These are phyloP conservation scores for Phylloscopus whistleri DNA, from an alignment of 2,113 vertebrate species.

Conservation along the genomic window DNA sequence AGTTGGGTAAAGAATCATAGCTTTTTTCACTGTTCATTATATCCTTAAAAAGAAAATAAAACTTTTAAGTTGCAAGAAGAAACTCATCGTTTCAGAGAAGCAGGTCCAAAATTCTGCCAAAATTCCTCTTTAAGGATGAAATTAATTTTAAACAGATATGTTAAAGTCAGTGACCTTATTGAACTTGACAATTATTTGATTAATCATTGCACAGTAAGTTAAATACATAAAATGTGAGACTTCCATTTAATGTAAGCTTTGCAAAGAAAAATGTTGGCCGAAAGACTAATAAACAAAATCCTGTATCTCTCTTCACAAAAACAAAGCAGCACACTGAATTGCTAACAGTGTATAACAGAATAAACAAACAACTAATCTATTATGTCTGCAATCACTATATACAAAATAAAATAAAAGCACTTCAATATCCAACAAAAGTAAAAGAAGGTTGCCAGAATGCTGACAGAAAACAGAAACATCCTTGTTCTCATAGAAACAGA, in stretches of 20 bases:
- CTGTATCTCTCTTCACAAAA: background rate
- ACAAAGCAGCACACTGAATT: background rate
- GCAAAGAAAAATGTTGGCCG: background rate
- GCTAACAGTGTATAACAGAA: background rate
- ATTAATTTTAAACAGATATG: background rate
- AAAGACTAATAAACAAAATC: background rate
- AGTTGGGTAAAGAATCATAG: constrained; percentile 98
- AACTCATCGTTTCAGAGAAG: background rate
- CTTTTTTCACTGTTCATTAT: constrained; percentile 99
- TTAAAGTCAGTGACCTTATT: background rate
- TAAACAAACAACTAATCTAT: background rate
- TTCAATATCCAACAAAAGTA: background rate
- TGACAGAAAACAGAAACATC: background rate
- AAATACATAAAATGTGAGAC: background rate
- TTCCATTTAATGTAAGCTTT: background rate
- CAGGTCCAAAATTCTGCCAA: background rate
- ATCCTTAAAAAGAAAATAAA: constrained; percentile 80
- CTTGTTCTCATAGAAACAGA: background rate
- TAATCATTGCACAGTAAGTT: background rate
- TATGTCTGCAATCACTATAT: background rate
- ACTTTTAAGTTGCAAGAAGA: background rate
- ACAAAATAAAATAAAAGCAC: background rate
- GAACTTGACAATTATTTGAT: background rate
- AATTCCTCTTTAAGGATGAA: background rate
- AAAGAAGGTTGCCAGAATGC: background rate